A percentile compares a stretch with the other conserved stretches of the same genome.
phyloP scores from a whole-genome alignment of 1,140 invertebrate species.

The Philaenus spumarius region DNA sequence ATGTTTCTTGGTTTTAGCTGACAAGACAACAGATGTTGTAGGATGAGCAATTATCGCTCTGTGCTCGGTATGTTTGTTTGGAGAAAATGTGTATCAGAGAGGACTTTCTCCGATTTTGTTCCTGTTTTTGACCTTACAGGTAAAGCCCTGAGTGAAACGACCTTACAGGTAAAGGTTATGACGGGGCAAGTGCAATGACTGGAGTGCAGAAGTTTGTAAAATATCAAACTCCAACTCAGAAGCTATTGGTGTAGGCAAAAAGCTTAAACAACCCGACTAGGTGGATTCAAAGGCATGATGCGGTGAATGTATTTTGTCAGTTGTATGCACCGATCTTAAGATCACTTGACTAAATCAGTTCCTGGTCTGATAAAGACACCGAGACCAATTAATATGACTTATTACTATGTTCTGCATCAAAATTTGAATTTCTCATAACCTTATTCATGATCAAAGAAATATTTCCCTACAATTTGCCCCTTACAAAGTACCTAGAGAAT shows the following conservation, averaged over 20 bases:
- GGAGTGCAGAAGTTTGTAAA: background rate
- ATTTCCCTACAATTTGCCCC: background rate
- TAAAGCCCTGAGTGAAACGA: background rate
- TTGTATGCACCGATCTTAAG: background rate
- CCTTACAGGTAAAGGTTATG: background rate
- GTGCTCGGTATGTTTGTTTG: background rate
- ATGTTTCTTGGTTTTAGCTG: background rate
- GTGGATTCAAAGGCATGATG: slow-evolving; percentile 14
- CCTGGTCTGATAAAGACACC: slow-evolving; percentile 14
- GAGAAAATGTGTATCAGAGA: background rate
- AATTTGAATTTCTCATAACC: background rate
- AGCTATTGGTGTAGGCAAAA: background rate
- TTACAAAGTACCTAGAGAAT: background rate
- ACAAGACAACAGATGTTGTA: background rate
- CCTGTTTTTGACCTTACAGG: background rate
- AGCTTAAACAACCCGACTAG: slow-evolving; percentile 5
- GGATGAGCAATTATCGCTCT: background rate
- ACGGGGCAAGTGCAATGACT: slow-evolving; percentile 1
- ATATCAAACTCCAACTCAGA: background rate
- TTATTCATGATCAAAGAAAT: background rate
- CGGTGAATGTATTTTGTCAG: background rate
- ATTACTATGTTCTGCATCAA: background rate
- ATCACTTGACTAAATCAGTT: slow-evolving; percentile 8
- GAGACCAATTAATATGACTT: background rate
- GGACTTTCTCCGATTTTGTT: background rate